Percentiles rank a stretch among this genome's conserved stretches.
Conservation (phyloP, 2,113 vertebrate genomes). For the Macrotus californicus region DNA sequence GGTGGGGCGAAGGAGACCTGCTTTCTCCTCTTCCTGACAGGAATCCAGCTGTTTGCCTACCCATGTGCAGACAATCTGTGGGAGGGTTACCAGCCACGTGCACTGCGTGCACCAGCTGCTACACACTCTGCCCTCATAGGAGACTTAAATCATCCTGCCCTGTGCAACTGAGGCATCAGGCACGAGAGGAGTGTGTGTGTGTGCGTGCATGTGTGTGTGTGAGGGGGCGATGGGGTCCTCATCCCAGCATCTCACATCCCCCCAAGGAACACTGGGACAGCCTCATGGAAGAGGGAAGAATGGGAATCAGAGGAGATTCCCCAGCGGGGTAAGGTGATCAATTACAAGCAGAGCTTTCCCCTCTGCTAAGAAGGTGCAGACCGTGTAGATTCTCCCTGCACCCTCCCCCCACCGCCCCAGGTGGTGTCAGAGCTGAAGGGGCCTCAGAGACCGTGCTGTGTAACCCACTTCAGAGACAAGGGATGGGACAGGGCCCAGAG, state of each 20-base stretch:
- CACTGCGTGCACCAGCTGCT: slow-evolving; percentile 60
- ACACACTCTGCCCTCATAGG: not conserved
- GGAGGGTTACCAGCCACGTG: slow-evolving; percentile 54
- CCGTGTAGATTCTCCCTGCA: not conserved
- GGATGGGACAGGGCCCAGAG: not conserved
- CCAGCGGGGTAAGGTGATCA: too few relatives aligned
- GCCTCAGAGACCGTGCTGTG: fast-evolving
- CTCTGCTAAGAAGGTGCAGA: not conserved
- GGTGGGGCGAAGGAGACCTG: not conserved
- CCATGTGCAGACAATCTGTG: slow-evolving; percentile 36
- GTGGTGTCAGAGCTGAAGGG: too few relatives aligned
- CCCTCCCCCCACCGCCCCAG: fast-evolving
- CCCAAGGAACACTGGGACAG: not conserved
- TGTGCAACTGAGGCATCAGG: slow-evolving; percentile 7
- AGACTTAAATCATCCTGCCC: slow-evolving; percentile 36
- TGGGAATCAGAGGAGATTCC: not conserved
- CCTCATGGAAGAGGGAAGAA: not conserved
- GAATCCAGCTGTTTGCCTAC: slow-evolving; percentile 55
- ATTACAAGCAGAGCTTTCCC: not conserved
- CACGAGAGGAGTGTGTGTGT: not conserved
- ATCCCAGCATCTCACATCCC: not conserved
- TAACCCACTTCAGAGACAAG: not conserved
- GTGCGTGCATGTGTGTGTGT: too few relatives aligned
- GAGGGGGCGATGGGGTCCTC: not conserved
- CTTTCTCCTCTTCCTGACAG: slow-evolving; percentile 28